These are phyloP conservation scores for Mycteria americana DNA, from an alignment of 2,797 vertebrate species.

Conservation along the genomic window DNA sequence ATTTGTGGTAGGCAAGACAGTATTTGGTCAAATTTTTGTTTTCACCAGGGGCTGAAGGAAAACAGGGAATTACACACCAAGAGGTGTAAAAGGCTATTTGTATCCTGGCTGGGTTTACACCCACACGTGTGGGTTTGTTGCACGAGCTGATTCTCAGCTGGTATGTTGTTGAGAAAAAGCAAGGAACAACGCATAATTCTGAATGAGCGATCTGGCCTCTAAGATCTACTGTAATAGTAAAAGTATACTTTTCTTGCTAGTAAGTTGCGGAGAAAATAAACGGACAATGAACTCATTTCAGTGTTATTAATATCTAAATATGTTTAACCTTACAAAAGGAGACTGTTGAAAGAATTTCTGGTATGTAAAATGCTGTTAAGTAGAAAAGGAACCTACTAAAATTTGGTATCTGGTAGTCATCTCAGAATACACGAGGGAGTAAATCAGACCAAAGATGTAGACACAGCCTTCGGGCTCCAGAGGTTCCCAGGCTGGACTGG, in stretches of 20 bases:
- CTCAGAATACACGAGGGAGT: background rate
- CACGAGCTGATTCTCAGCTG: background rate
- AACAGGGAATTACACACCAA: background rate
- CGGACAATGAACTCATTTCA: background rate
- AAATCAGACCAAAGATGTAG: background rate
- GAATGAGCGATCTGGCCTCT: background rate
- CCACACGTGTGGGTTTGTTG: background rate
- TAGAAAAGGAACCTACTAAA: background rate
- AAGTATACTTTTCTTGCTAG: background rate
- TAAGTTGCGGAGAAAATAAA: background rate
- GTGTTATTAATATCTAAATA: background rate
- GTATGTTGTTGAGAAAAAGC: background rate
- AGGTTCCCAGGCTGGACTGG: background rate
- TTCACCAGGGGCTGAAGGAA: background rate
- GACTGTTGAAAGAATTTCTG: background rate
- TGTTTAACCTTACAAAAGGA: background rate
- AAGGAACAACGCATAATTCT: background rate
- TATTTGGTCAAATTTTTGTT: background rate
- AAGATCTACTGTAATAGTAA: background rate
- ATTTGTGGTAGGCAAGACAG: background rate
- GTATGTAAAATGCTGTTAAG: background rate
- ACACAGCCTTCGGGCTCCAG: background rate
- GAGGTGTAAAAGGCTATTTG: background rate
- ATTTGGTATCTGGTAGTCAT: background rate
- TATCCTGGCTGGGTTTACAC: background rate